Percentiles rank a stretch among this genome's conserved stretches.
These are phyloP conservation scores for Dichetophora obliterata DNA, from an alignment of 2,888 invertebrate genomes.

Conservation along the genomic window DNA sequence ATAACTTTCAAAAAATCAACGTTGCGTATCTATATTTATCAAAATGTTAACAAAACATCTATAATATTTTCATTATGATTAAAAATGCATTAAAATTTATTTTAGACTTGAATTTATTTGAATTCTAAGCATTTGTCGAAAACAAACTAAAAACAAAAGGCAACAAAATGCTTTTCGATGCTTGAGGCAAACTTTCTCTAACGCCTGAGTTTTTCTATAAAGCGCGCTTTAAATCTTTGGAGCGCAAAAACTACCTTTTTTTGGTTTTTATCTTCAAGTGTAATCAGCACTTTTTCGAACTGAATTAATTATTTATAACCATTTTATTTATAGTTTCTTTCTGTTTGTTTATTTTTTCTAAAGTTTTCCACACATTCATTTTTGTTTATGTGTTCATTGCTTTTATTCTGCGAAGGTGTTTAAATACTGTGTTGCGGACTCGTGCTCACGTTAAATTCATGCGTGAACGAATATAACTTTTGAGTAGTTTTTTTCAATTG, in stretches of 20 bases:
- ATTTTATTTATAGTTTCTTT: neutral
- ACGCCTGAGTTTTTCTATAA: neutral
- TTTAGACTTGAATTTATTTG: too few species aligned
- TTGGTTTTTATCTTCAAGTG: neutral
- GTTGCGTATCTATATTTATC: neutral
- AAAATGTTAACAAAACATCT: too few species aligned
- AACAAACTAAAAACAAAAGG: too few species aligned
- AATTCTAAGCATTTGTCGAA: too few species aligned
- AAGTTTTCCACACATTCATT: neutral
- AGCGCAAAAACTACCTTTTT: neutral
- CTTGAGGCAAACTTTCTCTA: neutral
- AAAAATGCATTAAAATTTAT: neutral
- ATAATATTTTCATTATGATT: neutral
- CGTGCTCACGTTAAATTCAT: conserved; percentile 10
- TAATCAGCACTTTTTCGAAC: conserved; percentile 14
- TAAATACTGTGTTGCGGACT: neutral
- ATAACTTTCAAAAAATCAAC: neutral
- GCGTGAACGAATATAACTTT: conserved; percentile 8
- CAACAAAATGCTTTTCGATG: too few species aligned
- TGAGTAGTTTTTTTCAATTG: neutral
- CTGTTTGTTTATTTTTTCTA: neutral
- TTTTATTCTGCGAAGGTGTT: neutral
- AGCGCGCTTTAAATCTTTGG: conserved; percentile 7
- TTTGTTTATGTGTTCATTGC: neutral
- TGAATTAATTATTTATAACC: neutral